These are phyloP conservation scores for Liolophura sinensis DNA, from an alignment of 1,140 invertebrate species.

Conservation along the genomic window DNA sequence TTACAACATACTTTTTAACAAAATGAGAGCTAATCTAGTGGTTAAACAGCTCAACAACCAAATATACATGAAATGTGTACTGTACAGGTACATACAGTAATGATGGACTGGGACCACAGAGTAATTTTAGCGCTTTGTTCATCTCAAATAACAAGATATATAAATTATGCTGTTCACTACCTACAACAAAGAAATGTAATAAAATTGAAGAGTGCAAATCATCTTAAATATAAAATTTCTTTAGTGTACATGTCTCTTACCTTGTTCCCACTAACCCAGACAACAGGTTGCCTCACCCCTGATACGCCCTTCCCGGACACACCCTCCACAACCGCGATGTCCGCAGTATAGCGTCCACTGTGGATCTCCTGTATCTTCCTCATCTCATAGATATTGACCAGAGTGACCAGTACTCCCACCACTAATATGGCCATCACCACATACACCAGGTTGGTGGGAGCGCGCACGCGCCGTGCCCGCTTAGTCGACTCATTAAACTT, in stretches of 20 bases:
- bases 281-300: slow-evolving; percentile 10
- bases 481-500: too few relatives aligned
- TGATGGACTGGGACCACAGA: too few relatives aligned
- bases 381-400: slow-evolving; percentile 51
- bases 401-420: slow-evolving; percentile 37
- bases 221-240: not conserved
- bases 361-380: slow-evolving; percentile 43
- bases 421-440: slow-evolving; percentile 31
- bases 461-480: too few relatives aligned
- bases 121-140: too few relatives aligned
- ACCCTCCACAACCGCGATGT: slow-evolving; percentile 6
- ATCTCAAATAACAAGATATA: too few relatives aligned
- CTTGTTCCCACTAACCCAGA: slow-evolving; percentile 22
- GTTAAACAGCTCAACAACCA: too few relatives aligned
- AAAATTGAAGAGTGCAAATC: not conserved
- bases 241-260: slow-evolving; percentile 6
- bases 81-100: too few relatives aligned
- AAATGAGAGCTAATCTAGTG: too few relatives aligned
- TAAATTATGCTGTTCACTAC: not conserved
- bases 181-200: not conserved
- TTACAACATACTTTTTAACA: too few relatives aligned
- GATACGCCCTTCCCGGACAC: slow-evolving; percentile 12
- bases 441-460: too few relatives aligned
- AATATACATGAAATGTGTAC: too few relatives aligned
- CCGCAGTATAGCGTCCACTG: slow-evolving; percentile 10